A percentile compares a stretch with the other conserved stretches of the same genome.
Conservation (phyloP, 2,113 vertebrate species). For the Pachycephala philippinensis region DNA sequence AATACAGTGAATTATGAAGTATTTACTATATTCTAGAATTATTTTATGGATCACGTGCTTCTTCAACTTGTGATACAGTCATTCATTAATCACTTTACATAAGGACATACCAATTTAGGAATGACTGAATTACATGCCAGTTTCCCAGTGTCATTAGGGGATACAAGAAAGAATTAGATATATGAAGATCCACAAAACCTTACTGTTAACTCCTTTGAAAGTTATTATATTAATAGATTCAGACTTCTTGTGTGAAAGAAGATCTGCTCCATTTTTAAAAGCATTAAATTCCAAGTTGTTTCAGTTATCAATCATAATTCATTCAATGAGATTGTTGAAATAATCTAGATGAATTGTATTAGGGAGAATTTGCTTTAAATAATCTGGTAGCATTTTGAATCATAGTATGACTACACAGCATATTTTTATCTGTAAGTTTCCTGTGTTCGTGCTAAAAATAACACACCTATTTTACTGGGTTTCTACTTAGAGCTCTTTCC, state of each 20-base stretch:
- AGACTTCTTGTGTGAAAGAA: neutral
- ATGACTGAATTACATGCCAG: neutral
- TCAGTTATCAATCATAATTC: neutral
- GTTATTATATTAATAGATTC: neutral
- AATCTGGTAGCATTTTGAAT: neutral
- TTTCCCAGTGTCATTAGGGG: neutral
- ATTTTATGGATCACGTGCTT: neutral
- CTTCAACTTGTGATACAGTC: neutral
- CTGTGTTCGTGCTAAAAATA: neutral
- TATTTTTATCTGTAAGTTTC: neutral
- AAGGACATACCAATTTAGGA: neutral
- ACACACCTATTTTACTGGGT: neutral
- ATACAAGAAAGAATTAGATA: neutral
- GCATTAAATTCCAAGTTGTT: neutral
- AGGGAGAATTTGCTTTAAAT: neutral
- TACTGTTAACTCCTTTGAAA: neutral
- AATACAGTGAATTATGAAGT: neutral
- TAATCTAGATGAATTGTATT: neutral
- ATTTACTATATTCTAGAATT: neutral
- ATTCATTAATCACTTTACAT: neutral
- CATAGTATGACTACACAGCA: neutral
- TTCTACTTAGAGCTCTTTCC: neutral
- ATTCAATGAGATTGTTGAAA: neutral
- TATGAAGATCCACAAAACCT: neutral
- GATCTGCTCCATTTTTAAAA: neutral